These are phyloP conservation scores for Montipora foliosa DNA, from an alignment of 64 coral and sea anemone genomes.

Conservation along the genomic window DNA sequence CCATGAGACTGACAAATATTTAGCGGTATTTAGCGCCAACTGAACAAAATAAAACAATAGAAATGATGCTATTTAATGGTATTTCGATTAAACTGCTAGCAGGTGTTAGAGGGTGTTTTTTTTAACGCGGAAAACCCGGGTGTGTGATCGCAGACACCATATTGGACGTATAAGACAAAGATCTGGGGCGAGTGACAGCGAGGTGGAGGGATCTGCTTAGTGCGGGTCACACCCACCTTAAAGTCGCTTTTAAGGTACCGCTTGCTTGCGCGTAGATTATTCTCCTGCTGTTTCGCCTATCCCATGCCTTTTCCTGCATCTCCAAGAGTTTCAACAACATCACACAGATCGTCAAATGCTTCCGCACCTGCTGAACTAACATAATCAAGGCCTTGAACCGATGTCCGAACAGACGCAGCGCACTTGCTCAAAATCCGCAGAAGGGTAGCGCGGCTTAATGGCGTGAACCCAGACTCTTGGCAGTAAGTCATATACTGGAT, in stretches of 20 bases:
- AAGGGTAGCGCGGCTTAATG: conserved; percentile 49
- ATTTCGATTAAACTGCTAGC: conserved; percentile 16
- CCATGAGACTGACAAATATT: no score
- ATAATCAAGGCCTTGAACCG: conserved; percentile 57
- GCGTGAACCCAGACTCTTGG: conserved; percentile 41
- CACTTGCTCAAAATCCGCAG: conserved; percentile 36
- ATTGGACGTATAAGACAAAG: no score
- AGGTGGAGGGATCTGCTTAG: conserved; percentile 17
- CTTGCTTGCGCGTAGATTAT: conserved; percentile 46
- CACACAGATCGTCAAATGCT: no score
- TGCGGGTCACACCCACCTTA: conserved; percentile 48
- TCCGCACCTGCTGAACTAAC: conserved; percentile 35
- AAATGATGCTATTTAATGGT: neutral
- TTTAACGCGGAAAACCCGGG: no score
- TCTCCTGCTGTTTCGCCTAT: conserved; percentile 19
- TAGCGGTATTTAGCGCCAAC: neutral
- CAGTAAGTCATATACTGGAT: conserved; percentile 24
- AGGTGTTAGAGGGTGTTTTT: conserved; percentile 11
- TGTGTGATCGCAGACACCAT: no score
- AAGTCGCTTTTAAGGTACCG: conserved; percentile 60
- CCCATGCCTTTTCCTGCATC: no score
- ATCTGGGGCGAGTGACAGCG: no score
- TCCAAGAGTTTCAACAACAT: neutral
- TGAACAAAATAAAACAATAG: neutral
- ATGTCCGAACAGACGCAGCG: conserved; percentile 48